Evolutionary conservation across 2,113 vertebrate species (phyloP), one percentile per base, ranked within the genome.

Genomic region (Misgurnus anguillicaudatus): DNA sequence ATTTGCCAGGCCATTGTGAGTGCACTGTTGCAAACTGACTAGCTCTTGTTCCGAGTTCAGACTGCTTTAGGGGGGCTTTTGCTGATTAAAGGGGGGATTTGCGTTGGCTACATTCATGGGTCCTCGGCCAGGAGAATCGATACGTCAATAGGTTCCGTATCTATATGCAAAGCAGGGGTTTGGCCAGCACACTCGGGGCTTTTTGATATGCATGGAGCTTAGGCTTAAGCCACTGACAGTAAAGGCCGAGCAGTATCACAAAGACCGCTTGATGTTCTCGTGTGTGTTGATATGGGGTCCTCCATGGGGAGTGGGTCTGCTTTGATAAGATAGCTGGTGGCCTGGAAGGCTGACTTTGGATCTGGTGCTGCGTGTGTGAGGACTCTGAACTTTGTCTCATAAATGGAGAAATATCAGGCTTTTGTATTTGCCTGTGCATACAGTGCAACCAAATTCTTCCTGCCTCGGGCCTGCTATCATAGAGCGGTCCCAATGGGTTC

Each of bases 31-130:
- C 41, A 55, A 62, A 57, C 61, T 62, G 36, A 38, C 69, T 21
- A 9, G 70, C 61, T 65, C 53, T 62, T 64, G 16, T 41, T 78
- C 75, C 62, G 13, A 13, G 36, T 80, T 39, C 55, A 75, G 62
- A 75, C 61, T 38, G 48, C 17, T 78, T 78, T 68, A 78, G 64
- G 57, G 24, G 58, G 75, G 64, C 71, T 84, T 84, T 67, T 6
- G 39, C 69, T 69, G 68, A 84, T 84, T 81, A 84, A 78, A 80
- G 17, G 47, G 69, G 57, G 79, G 82, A 75, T 81, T 78, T 84
- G 82, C 21, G 75, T 81, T 21, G 73, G 36, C 51, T 72, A 45
- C 38, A 64, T 21, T 62, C 38, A 47, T 64, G 63, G 70, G 62
- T 77, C 53, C 73, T 80, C 67, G 73, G 61, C 70, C 48, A 17